Evolutionary conservation across 2,797 vertebrate genomes (phyloP).

Genomic region (Sebastes kiyomatsui): DNA sequence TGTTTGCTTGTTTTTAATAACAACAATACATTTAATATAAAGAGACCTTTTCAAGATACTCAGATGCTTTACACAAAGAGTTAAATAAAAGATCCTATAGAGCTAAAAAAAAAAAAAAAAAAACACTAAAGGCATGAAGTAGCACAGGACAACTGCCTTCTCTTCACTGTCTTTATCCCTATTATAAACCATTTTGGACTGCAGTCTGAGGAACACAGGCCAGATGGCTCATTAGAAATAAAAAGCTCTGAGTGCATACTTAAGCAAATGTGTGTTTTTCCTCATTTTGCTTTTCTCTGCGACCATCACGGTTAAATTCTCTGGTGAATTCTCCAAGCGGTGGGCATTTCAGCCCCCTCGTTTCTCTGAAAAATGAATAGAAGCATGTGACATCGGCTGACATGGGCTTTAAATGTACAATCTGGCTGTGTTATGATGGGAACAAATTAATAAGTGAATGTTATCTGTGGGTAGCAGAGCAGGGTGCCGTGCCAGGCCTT

Average conservation of each 20-base stretch:
- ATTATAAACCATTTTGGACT: conserved; percentile 63
- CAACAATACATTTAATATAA: background rate
- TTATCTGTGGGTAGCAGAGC: conserved; percentile 74
- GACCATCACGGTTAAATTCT: conserved; percentile 46
- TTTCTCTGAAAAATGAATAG: conserved; percentile 57
- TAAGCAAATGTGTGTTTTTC: conserved; percentile 52
- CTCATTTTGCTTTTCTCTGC: conserved; percentile 38
- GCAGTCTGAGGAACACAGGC: conserved; percentile 55
- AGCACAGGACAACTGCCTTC: conserved; percentile 32
- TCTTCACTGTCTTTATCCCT: conserved; percentile 62
- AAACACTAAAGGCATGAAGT: background rate
- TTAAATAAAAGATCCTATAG: background rate
- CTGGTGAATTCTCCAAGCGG: conserved; percentile 46
- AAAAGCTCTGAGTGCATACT: conserved; percentile 59
- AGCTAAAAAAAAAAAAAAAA: background rate
- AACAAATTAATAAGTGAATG: conserved; percentile 74
- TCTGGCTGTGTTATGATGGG: conserved; percentile 58
- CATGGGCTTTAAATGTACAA: conserved; percentile 69
- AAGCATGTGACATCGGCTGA: conserved; percentile 66
- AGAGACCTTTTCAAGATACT: background rate
- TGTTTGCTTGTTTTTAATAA: conserved; percentile 52
- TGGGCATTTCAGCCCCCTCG: conserved; percentile 62
- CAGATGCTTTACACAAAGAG: background rate
- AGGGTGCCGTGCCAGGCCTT: conserved; percentile 49
- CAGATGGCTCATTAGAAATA: conserved; percentile 75